Conservation (phyloP, 1,140 invertebrate species). For the Aplysia californica region DNA sequence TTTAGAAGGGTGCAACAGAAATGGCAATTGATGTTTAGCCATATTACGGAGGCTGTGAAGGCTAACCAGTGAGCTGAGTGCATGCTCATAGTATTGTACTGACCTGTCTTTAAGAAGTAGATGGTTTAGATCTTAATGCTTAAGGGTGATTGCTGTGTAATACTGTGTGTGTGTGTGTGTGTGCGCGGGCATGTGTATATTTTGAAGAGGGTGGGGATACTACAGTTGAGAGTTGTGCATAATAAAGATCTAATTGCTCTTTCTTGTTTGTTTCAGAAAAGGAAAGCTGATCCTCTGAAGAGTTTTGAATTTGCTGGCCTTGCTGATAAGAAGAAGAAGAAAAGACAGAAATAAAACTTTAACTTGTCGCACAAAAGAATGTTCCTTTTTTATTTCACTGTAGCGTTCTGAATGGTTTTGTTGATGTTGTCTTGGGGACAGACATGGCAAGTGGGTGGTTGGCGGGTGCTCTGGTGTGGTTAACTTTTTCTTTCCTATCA, state of each 20-base stretch:
- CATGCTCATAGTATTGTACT: no score
- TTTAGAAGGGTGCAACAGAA: no score
- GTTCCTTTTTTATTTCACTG: background rate
- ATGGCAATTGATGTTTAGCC: no score
- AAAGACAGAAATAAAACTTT: constrained; percentile 15
- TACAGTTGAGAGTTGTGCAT: background rate
- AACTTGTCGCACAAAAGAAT: background rate
- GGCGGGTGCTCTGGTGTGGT: background rate
- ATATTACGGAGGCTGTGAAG: no score
- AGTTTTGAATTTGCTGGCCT: constrained; percentile 65
- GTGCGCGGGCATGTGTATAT: background rate
- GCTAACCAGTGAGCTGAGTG: no score
- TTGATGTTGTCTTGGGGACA: no score
- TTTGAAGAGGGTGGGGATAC: background rate
- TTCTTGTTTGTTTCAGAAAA: constrained; percentile 54
- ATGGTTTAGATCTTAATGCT: background rate
- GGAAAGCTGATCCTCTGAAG: constrained; percentile 64
- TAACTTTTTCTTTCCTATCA: background rate
- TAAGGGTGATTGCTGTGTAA: no score
- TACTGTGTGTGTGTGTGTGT: background rate
- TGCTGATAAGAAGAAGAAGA: constrained; percentile 47
- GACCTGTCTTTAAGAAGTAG: background rate
- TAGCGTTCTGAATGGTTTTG: no score
- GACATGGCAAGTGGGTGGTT: no score
- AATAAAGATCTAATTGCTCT: background rate